These are phyloP conservation scores for Tupaia chinensis DNA, from an alignment of 2,113 vertebrate species.

Conservation along the genomic window DNA sequence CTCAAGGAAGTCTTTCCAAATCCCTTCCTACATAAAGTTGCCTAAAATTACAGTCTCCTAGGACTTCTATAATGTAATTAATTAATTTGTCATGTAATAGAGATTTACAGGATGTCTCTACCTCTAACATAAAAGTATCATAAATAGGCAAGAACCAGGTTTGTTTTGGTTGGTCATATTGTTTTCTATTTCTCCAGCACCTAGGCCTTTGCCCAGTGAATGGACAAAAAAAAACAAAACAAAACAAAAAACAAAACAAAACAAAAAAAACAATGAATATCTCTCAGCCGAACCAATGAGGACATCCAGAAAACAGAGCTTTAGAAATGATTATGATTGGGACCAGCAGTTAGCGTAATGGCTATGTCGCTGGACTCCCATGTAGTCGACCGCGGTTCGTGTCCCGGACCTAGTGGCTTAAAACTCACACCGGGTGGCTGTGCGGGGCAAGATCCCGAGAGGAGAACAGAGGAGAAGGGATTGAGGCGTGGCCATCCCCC, in stretches of 20 bases:
- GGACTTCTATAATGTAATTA: neutral
- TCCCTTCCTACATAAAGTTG: neutral
- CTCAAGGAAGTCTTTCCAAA: neutral
- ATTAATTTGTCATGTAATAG: neutral
- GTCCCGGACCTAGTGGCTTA: too few relatives aligned
- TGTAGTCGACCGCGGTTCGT: too few relatives aligned
- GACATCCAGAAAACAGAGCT: neutral
- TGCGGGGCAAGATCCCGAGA: too few relatives aligned
- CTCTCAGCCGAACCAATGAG: neutral
- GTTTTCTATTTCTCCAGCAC: neutral
- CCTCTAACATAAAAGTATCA: neutral
- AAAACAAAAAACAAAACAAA: too few relatives aligned
- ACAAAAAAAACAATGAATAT: neutral
- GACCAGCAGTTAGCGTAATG: too few relatives aligned
- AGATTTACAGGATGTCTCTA: neutral
- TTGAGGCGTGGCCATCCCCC: too few relatives aligned
- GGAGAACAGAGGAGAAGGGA: too few relatives aligned
- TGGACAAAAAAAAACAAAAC: too few relatives aligned
- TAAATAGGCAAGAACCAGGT: neutral
- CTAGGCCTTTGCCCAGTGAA: neutral
- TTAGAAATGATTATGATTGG: neutral
- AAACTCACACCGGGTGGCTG: too few relatives aligned
- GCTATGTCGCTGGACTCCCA: too few relatives aligned
- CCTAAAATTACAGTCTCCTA: neutral
- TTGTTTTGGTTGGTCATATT: neutral